These are phyloP conservation scores for Anthophora plumipes DNA, from an alignment of 2,888 invertebrate species.

Conservation along the genomic window DNA sequence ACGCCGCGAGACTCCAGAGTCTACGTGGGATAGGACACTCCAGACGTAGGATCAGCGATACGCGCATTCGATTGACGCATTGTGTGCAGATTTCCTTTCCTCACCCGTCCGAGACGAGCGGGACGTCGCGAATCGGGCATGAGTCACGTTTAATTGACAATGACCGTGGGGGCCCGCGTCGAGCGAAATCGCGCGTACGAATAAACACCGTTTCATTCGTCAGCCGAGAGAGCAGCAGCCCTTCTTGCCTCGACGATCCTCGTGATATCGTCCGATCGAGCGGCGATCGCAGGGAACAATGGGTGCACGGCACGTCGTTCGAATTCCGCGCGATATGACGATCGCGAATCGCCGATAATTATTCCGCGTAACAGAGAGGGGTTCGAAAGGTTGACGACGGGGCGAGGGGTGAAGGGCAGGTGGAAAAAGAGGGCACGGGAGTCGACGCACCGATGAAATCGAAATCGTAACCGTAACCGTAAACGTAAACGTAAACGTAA, in stretches of 20 bases:
- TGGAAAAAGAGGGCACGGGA: constrained; percentile 49
- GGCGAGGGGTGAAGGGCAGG: not conserved
- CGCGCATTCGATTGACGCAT: not conserved
- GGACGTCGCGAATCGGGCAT: not conserved
- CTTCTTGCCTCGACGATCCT: too few relatives aligned
- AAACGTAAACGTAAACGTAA: constrained; percentile 79
- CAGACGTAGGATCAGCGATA: too few relatives aligned
- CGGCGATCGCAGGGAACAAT: not conserved
- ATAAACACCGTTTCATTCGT: not conserved
- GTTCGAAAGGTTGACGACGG: not conserved
- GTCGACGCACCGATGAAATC: constrained; percentile 37
- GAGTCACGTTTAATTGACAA: not conserved
- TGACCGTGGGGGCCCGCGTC: not conserved
- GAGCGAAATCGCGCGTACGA: not conserved
- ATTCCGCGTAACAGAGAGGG: constrained; percentile 8
- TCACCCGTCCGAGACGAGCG: not conserved
- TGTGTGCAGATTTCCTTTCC: not conserved
- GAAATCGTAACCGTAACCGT: constrained; percentile 75
- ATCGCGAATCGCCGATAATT: constrained; percentile 29
- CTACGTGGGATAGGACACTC: too few relatives aligned
- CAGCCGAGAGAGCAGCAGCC: too few relatives aligned
- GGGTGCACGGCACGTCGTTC: not conserved
- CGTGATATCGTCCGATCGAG: too few relatives aligned
- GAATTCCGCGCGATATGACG: constrained; percentile 39
- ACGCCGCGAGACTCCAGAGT: too few relatives aligned